These are phyloP conservation scores for Luffia ferchaultella DNA, from an alignment of 2,888 invertebrate genomes.

Conservation along the genomic window DNA sequence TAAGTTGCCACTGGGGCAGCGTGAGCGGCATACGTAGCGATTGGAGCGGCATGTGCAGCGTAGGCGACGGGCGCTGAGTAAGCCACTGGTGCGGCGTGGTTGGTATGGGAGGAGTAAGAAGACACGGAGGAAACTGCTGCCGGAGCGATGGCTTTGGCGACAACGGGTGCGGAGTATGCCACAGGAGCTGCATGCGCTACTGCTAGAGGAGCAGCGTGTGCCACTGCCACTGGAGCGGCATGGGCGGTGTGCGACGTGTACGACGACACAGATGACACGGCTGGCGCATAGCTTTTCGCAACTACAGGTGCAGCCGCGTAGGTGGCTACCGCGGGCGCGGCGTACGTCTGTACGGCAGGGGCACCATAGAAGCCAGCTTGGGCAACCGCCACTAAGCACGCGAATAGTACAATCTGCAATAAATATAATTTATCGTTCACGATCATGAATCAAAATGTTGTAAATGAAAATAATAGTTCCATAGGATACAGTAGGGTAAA, in stretches of 20 bases:
- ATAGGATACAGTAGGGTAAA: no score
- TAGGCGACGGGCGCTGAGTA: constrained; percentile 22
- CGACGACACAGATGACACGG: constrained; percentile 26
- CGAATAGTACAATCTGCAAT: constrained; percentile 58
- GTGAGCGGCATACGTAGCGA: constrained; percentile 34
- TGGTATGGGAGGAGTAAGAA: constrained; percentile 12
- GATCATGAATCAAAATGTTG: no score
- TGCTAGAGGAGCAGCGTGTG: constrained; percentile 23
- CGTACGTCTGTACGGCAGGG: constrained; percentile 23
- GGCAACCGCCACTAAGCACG: constrained; percentile 62
- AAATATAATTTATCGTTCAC: not conserved
- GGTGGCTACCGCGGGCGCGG: constrained; percentile 37
- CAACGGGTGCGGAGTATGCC: constrained; percentile 8
- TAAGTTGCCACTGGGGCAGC: constrained; percentile 18
- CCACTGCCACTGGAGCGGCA: constrained; percentile 19
- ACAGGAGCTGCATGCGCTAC: constrained; percentile 28
- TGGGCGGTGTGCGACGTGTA: constrained; percentile 23
- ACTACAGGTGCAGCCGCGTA: constrained; percentile 46
- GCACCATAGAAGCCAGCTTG: constrained; percentile 58
- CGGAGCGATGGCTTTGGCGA: constrained; percentile 14
- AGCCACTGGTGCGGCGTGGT: constrained; percentile 11
- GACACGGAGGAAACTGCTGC: constrained; percentile 16
- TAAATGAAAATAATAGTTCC: no score
- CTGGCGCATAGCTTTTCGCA: constrained; percentile 28
- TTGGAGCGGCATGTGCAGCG: constrained; percentile 17